phyloP scores from a whole-genome alignment of 2,888 invertebrate species.

The Imbricaverruca yamaguchii region DNA sequence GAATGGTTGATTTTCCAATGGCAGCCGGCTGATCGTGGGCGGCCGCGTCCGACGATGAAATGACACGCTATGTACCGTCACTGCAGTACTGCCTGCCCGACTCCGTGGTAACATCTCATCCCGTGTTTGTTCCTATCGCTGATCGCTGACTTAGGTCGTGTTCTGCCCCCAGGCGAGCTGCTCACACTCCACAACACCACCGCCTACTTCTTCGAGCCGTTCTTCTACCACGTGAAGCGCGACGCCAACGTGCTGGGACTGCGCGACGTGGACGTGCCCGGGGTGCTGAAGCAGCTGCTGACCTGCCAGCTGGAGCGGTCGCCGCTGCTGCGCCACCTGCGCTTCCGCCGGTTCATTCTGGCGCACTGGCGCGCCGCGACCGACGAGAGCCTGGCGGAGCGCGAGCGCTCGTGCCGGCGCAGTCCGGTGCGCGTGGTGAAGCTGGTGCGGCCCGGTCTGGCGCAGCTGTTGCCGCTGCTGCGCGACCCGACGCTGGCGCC shows the following conservation, averaged over 20 bases:
- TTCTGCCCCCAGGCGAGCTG: neutral
- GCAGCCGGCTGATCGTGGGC: too few species aligned
- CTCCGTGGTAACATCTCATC: too few species aligned
- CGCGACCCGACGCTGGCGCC: neutral
- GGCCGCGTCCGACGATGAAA: too few species aligned
- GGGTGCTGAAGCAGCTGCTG: constrained; percentile 4
- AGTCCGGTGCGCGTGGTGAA: neutral
- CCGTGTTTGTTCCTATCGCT: too few species aligned
- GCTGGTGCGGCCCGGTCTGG: neutral
- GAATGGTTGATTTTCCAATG: too few species aligned
- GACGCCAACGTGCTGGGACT: neutral
- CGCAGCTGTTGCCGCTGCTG: constrained; percentile 8
- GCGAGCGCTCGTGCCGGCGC: neutral
- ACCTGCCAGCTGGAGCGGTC: neutral
- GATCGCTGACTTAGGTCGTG: too few species aligned
- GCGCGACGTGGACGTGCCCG: neutral
- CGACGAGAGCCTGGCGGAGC: neutral
- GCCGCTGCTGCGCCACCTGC: neutral
- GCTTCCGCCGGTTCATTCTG: neutral
- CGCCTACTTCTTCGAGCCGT: neutral
- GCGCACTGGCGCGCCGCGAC: neutral
- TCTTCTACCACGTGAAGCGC: neutral
- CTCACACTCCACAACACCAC: neutral
- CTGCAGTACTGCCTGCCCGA: too few species aligned
- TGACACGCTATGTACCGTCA: too few species aligned